Base-by-base conservation (phyloP, 2,113 vertebrate genomes). In the Ceuthmochares aereus region DNA sequence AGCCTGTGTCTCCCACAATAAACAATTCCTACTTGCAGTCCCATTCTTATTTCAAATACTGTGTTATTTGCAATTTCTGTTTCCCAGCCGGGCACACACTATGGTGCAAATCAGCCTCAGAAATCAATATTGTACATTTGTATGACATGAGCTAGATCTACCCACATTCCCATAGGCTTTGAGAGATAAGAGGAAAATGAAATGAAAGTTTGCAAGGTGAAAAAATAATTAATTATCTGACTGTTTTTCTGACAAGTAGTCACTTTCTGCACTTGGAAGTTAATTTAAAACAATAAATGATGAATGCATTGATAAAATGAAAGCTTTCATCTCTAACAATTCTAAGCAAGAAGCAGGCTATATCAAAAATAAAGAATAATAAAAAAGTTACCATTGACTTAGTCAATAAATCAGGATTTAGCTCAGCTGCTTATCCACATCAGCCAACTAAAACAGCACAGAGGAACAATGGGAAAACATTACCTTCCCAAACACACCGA, bases 401-500 rank as follows among this genome's bases (percentile, higher is more conserved):
- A 32, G 23, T 43, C 8, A 52, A 5, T 43, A 42, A 74, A 51
- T 32, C 58, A 69, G 54, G 27, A 18, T 72, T 58, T 20, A 67
- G 32, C 10, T 11, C 29, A 81, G 82, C 32, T 49, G 45, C 27
- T 18, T 30, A 72, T 32, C 29, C 15, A 2, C 23, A 12, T 26
- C 19, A 58, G 51, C 2, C 32, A 40, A 30, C 26, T 11, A 7
- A 12, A 58, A 63, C 12, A 68, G 37, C 68, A 42, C 26, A 56
- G 17, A 42, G 32, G 30, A 91, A 34, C 32, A 79, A 67, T 1
- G 1, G 60, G 4, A n/a, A 18, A 74, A 32, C 17, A 5, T 98
- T 97, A 99, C 99, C 99, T 99, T 98, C 90, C 99, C 99, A 72
- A 99, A 99, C 55, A 99, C 99, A 11, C 98, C 99, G 0, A 99